Conservation (phyloP, 2,113 vertebrate species). For the Podiceps cristatus region DNA sequence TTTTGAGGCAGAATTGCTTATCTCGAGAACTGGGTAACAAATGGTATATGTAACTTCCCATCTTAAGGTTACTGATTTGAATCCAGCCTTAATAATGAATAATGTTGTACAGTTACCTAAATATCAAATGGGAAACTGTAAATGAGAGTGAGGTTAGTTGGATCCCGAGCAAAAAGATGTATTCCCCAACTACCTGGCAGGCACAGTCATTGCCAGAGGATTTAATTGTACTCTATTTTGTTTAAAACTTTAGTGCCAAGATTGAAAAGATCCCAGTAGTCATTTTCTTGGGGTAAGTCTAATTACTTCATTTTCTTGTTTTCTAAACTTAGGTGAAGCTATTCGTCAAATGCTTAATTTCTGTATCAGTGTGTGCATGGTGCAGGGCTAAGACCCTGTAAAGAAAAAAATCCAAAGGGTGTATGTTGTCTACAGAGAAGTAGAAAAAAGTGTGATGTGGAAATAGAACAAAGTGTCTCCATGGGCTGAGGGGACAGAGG, state of each 20-base stretch:
- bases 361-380: not conserved
- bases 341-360: not conserved
- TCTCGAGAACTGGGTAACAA: constrained; percentile 9
- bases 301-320: not conserved
- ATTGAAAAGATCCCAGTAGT: not conserved
- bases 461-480: not conserved
- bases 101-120: not conserved
- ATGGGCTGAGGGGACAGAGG: not conserved
- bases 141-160: not conserved
- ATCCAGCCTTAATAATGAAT: not conserved
- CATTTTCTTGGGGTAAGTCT: not conserved
- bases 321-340: not conserved
- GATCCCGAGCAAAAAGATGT: not conserved
- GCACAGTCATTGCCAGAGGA: not conserved
- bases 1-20: constrained; percentile 31
- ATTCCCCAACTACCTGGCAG: not conserved
- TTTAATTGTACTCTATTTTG: not conserved
- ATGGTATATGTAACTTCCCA: constrained; percentile 1
- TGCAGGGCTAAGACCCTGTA: not conserved
- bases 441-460: not conserved
- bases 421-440: not conserved
- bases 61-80: constrained; percentile 16
- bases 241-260: not conserved
- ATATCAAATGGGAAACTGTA: not conserved
- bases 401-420: not conserved